phyloP scores from a whole-genome alignment of 1,140 invertebrate genomes.

The Drosophila rufa region DNA sequence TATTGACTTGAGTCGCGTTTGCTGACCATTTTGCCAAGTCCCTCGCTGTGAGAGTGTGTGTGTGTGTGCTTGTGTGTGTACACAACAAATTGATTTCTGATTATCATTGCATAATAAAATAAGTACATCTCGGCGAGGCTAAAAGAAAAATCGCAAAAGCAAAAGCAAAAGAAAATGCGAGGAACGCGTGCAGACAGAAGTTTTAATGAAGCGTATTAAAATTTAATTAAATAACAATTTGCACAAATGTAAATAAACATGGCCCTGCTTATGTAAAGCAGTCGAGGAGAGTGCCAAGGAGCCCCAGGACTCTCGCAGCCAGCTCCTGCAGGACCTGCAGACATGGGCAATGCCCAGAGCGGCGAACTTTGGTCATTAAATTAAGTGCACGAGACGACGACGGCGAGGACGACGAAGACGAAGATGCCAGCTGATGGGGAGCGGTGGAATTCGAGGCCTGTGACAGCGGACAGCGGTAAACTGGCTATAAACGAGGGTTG shows the following conservation, averaged over 20 bases:
- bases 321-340: conserved; percentile 15
- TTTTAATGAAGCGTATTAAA: conserved; percentile 82
- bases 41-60: background rate
- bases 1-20: conserved; percentile 73
- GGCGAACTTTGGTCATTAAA: conserved; percentile 81
- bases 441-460: background rate
- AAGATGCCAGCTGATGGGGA: conserved; percentile 7
- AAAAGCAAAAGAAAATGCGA: background rate
- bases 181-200: conserved; percentile 53
- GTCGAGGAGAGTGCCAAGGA: conserved; percentile 15
- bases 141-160: conserved; percentile 1
- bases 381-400: conserved; percentile 53
- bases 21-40: conserved; percentile 49
- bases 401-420: background rate
- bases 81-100: conserved; percentile 80
- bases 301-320: background rate
- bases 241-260: conserved; percentile 80
- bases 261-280: conserved; percentile 72
- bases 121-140: conserved; percentile 43
- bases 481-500: background rate
- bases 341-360: conserved; percentile 62
- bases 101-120: conserved; percentile 81
- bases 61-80: conserved; percentile 33
- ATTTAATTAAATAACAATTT: conserved; percentile 83
- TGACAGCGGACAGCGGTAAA: background rate